Percentiles rank a stretch among this genome's conserved stretches.
phyloP scores from a whole-genome alignment of 2,797 vertebrate species.

The Melanotaenia trifasciata region DNA sequence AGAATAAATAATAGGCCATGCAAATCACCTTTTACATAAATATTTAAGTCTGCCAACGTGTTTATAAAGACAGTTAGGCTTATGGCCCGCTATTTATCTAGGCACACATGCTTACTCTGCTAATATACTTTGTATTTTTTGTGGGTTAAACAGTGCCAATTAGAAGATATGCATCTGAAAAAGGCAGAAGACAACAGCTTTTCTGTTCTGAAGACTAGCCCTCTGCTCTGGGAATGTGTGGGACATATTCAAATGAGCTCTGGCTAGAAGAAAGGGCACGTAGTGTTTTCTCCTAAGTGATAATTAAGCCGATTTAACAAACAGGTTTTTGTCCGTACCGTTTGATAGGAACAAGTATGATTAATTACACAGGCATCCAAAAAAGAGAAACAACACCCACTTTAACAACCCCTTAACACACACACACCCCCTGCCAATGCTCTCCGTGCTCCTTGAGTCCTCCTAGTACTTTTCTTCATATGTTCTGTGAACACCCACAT shows the following conservation, averaged over 20 bases:
- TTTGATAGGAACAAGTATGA: constrained; percentile 22
- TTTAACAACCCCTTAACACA: background rate
- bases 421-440: too few species aligned
- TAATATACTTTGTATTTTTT: constrained; percentile 51
- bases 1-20: constrained; percentile 17
- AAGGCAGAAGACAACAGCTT: constrained; percentile 61
- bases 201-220: constrained; percentile 58
- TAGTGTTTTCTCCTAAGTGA: constrained; percentile 11
- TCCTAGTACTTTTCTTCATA: too few species aligned
- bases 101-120: constrained; percentile 40
- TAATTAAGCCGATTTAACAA: constrained; percentile 40
- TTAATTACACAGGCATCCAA: background rate
- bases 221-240: constrained; percentile 52
- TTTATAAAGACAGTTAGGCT: constrained; percentile 32
- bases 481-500: too few species aligned
- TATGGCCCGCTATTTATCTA: constrained; percentile 41
- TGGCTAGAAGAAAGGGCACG: constrained; percentile 50
- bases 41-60: constrained; percentile 39
- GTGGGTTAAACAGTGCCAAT: constrained; percentile 41
- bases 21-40: constrained; percentile 36
- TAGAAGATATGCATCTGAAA: constrained; percentile 72
- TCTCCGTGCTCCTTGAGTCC: too few species aligned
- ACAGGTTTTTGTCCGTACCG: constrained; percentile 30
- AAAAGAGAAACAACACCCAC: background rate
- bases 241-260: constrained; percentile 46